phyloP scores from a whole-genome alignment of 2,888 invertebrate genomes.

The Sesamia inferens region DNA sequence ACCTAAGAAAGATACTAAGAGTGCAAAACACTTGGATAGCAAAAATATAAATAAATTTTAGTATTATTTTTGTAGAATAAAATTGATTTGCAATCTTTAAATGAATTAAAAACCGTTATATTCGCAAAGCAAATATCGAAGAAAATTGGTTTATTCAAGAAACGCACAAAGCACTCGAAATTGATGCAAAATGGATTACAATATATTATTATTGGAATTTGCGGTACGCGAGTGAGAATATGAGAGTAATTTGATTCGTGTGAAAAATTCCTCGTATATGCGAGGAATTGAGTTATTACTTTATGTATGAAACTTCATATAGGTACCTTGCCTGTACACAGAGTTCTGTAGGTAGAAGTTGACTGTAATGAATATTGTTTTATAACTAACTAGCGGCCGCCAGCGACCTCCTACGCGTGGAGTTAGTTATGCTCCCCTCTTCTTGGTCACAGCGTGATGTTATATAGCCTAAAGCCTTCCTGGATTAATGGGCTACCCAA shows the following conservation, averaged over 20 bases:
- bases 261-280: constrained; percentile 25
- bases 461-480: too few species aligned
- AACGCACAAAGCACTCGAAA: constrained; percentile 15
- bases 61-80: too few species aligned
- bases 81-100: too few species aligned
- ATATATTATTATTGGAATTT: constrained; percentile 29
- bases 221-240: constrained; percentile 20
- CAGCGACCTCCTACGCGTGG: too few species aligned
- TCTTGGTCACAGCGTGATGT: too few species aligned
- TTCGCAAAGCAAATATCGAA: constrained; percentile 24
- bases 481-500: too few species aligned
- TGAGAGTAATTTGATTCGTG: constrained; percentile 12
- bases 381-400: neutral
- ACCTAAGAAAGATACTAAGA: too few species aligned
- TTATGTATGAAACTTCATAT: constrained; percentile 5
- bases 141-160: constrained; percentile 44
- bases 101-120: neutral
- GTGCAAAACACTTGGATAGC: too few species aligned
- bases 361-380: constrained; percentile 13
- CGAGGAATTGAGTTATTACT: constrained; percentile 38
- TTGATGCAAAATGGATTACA: constrained; percentile 44
- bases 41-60: too few species aligned
- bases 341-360: neutral
- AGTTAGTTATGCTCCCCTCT: too few species aligned
- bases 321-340: constrained; percentile 10